Evolutionary conservation across 1,140 invertebrate species (phyloP).

Genomic region (Melitaea cinxia): DNA sequence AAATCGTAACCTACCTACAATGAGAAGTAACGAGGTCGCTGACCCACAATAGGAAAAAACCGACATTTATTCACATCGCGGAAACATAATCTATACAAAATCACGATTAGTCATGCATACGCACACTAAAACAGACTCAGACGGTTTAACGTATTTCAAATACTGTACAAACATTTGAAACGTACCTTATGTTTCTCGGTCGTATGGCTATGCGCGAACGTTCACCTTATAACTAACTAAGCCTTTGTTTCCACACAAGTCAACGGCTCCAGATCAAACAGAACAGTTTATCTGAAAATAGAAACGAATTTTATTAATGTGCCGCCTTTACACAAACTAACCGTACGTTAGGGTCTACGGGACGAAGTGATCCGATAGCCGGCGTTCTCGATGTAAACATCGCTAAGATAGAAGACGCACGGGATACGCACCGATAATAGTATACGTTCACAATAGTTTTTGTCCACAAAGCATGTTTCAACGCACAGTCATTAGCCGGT

Average conservation of each 20-base stretch:
- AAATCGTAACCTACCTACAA: conserved; percentile 56
- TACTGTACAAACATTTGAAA: conserved; percentile 48
- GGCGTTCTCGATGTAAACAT: conserved; percentile 67
- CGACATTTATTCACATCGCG: conserved; percentile 34
- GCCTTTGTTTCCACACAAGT: conserved; percentile 74
- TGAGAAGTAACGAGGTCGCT: conserved; percentile 58
- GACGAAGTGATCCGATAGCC: conserved; percentile 54
- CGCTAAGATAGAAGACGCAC: conserved; percentile 42
- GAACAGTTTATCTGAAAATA: conserved; percentile 79
- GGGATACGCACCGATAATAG: conserved; percentile 69
- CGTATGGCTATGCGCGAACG: conserved; percentile 48
- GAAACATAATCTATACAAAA: conserved; percentile 49
- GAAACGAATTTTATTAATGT: conserved; percentile 74
- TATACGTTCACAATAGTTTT: conserved; percentile 63
- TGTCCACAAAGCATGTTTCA: conserved; percentile 67
- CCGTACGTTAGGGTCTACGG: conserved; percentile 46
- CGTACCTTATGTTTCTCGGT: conserved; percentile 57
- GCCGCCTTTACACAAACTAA: conserved; percentile 61
- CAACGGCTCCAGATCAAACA: conserved; percentile 72
- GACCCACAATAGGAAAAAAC: conserved; percentile 67
- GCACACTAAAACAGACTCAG: conserved; percentile 21
- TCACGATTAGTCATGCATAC: conserved; percentile 56
- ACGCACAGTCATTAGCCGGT: conserved; percentile 55
- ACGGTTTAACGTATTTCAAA: conserved; percentile 41
- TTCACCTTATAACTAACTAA: conserved; percentile 68